phyloP scores from a whole-genome alignment of 1,140 invertebrate genomes.

The Pararge aegeria region DNA sequence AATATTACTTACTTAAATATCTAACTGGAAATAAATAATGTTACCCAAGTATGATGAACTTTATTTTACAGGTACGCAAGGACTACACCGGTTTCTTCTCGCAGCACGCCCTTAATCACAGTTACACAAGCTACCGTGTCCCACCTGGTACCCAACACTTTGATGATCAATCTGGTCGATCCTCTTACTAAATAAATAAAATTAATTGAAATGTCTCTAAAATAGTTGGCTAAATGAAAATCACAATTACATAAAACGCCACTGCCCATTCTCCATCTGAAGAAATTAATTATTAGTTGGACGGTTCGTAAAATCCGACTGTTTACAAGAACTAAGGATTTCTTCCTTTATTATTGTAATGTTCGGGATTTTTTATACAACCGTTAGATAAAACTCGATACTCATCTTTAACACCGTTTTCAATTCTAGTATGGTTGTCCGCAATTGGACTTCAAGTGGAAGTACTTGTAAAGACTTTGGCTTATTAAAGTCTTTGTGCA shows the following conservation, averaged over 20 bases:
- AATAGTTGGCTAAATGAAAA: constrained; percentile 12
- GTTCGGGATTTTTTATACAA: constrained; percentile 8
- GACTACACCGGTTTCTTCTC: constrained; percentile 90
- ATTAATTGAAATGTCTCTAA: constrained; percentile 18
- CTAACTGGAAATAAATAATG: too few species aligned
- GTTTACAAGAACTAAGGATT: not conserved
- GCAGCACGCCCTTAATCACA: constrained; percentile 87
- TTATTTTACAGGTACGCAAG: constrained; percentile 80
- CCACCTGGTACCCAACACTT: constrained; percentile 93
- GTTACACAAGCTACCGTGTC: constrained; percentile 90
- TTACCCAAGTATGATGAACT: constrained; percentile 23
- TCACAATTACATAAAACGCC: constrained; percentile 20
- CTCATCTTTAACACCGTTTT: constrained; percentile 5
- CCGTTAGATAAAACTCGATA: not conserved
- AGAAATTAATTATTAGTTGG: constrained; percentile 2
- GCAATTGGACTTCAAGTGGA: constrained; percentile 24
- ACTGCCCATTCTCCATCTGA: not conserved
- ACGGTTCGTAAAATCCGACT: constrained; percentile 14
- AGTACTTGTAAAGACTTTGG: constrained; percentile 77
- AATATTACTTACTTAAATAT: too few species aligned
- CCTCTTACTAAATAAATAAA: constrained; percentile 66
- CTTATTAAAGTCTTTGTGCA: constrained; percentile 70
- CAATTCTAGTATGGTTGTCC: constrained; percentile 18
- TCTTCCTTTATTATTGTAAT: not conserved
- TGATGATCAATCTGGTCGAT: constrained; percentile 68